Percentiles rank a stretch among this genome's conserved stretches.
Conservation (phyloP, 2,888 invertebrate species). For the Prosapia bicincta region DNA sequence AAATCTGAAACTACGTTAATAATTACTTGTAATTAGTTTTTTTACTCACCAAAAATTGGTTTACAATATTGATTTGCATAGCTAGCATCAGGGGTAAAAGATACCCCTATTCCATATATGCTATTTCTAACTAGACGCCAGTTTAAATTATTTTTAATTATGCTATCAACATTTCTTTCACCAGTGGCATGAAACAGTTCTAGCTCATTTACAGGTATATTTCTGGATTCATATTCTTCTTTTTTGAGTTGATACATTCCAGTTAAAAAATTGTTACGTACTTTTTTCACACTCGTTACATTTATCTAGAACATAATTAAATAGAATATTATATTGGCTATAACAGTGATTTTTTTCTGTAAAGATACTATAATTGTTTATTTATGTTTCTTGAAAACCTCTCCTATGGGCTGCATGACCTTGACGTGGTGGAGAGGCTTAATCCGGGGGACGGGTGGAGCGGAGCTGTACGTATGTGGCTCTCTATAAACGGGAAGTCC, state of each 20-base stretch:
- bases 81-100: slow-evolving; percentile 30
- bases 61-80: slow-evolving; percentile 32
- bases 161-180: slow-evolving; percentile 10
- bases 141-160: slow-evolving; percentile 29
- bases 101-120: slow-evolving; percentile 32
- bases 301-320: neutral
- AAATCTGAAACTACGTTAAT: too few relatives aligned
- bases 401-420: too few relatives aligned
- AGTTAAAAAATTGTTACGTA: slow-evolving; percentile 29
- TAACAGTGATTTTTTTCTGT: too few relatives aligned
- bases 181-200: slow-evolving; percentile 31
- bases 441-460: too few relatives aligned
- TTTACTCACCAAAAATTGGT: neutral
- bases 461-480: too few relatives aligned
- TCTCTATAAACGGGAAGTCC: too few relatives aligned
- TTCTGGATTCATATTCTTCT: slow-evolving; percentile 22
- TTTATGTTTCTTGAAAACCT: too few relatives aligned
- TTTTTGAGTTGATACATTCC: slow-evolving; percentile 32
- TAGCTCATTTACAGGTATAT: slow-evolving; percentile 11
- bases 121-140: slow-evolving; percentile 29
- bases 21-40: too few relatives aligned
- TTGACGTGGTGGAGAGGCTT: too few relatives aligned
- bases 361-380: too few relatives aligned
- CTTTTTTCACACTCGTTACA: slow-evolving; percentile 16
- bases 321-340: too few relatives aligned